Evolutionary conservation across 1,140 invertebrate genomes (phyloP).

Genomic region (Aleiodes sp.): DNA sequence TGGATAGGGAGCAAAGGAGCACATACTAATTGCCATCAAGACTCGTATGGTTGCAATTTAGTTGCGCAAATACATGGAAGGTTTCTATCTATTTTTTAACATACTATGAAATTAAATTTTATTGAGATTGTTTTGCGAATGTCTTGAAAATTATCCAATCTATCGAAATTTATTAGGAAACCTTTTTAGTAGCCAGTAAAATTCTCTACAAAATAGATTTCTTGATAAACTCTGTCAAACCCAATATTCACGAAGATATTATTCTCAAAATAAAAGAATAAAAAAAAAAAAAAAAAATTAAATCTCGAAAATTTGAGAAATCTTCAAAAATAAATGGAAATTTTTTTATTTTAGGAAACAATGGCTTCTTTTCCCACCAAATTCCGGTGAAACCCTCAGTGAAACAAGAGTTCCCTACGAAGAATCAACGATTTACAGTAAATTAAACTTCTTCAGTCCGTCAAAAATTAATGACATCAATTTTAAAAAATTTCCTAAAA

Average conservation of each 20-base stretch:
- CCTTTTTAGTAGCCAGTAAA: too few species aligned
- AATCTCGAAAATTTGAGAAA: neutral
- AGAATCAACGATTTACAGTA: constrained; percentile 95
- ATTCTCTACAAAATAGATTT: too few species aligned
- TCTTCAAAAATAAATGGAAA: neutral
- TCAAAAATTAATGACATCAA: constrained; percentile 51
- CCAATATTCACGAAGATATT: too few species aligned
- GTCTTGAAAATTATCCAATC: too few species aligned
- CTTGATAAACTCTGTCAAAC: too few species aligned
- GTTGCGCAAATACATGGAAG: constrained; percentile 88
- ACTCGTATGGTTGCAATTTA: constrained; percentile 94
- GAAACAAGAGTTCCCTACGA: constrained; percentile 94
- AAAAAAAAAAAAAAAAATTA: too few species aligned
- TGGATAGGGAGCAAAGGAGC: constrained; percentile 91
- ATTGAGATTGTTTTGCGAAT: too few species aligned
- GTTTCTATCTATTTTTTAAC: constrained; percentile 48
- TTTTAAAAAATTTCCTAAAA: constrained; percentile 40
- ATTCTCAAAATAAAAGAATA: too few species aligned
- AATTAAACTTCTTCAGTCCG: constrained; percentile 80
- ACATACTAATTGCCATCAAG: constrained; percentile 93
- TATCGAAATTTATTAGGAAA: too few species aligned
- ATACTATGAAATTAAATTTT: too few species aligned
- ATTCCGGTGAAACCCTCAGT: constrained; percentile 72
- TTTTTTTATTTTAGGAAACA: constrained; percentile 74
- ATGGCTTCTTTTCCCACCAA: constrained; percentile 93